Evolutionary conservation across 2,888 invertebrate species (phyloP).

Genomic region (Carcina quercana): DNA sequence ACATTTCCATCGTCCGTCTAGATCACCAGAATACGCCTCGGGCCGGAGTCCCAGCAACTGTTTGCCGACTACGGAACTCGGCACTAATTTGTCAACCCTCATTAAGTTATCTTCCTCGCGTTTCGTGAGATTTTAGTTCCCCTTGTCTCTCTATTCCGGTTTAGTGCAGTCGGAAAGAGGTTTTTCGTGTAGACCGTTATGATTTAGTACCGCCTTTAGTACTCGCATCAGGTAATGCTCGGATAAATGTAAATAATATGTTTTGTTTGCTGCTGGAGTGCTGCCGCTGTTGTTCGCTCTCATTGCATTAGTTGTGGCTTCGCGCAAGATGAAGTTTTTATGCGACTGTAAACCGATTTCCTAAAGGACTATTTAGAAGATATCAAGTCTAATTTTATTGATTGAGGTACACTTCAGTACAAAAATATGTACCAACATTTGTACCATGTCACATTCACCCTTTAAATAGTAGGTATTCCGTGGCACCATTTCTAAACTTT

Average conservation of each 20-base stretch:
- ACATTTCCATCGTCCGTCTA: too few relatives aligned
- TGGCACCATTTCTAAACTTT: too few relatives aligned
- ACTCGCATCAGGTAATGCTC: slow-evolving; percentile 12
- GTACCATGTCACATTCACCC: too few relatives aligned
- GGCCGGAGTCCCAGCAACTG: slow-evolving; percentile 27
- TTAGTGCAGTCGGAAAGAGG: slow-evolving; percentile 30
- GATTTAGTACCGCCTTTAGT: slow-evolving; percentile 24
- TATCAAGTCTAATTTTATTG: not conserved
- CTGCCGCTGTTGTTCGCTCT: too few relatives aligned
- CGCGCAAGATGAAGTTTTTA: not conserved
- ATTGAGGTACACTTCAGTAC: not conserved
- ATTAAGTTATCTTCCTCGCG: slow-evolving; percentile 47
- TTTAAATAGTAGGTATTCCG: too few relatives aligned
- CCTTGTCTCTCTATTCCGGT: slow-evolving; percentile 21
- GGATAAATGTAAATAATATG: slow-evolving; percentile 16
- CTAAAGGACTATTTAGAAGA: not conserved
- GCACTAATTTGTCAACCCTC: slow-evolving; percentile 57
- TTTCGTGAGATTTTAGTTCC: slow-evolving; percentile 41
- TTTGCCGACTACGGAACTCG: slow-evolving; percentile 41
- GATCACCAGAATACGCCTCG: too few relatives aligned
- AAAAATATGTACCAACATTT: not conserved
- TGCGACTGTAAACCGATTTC: not conserved
- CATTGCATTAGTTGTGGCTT: too few relatives aligned
- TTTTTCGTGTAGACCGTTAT: slow-evolving; percentile 37
- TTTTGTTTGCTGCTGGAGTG: slow-evolving; percentile 9